Percentiles rank a stretch among this genome's conserved stretches.
Conservation (phyloP, 2,797 vertebrate species). For the Myotis findleyi region DNA sequence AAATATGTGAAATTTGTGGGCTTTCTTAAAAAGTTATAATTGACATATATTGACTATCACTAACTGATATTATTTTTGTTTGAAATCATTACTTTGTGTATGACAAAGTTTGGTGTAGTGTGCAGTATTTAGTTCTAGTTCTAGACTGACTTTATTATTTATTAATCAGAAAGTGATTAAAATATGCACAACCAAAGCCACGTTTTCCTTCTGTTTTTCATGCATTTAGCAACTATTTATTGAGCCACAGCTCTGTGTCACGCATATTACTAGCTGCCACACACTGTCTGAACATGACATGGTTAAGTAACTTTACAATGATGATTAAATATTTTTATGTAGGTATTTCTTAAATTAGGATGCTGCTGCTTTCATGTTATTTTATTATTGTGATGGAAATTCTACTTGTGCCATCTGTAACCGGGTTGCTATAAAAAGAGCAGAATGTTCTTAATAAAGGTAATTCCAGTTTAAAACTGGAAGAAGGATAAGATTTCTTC, state of each 20-base stretch:
- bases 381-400: constrained; percentile 54
- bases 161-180: constrained; percentile 70
- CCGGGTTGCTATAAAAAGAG: constrained; percentile 51
- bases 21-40: constrained; percentile 47
- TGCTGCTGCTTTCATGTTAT: constrained; percentile 47
- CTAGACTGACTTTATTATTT: constrained; percentile 59
- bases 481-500: constrained; percentile 34
- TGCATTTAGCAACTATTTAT: constrained; percentile 77
- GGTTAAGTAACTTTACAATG: constrained; percentile 44
- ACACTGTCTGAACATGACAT: constrained; percentile 27
- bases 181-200: constrained; percentile 79
- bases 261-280: constrained; percentile 67
- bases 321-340: constrained; percentile 45
- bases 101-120: constrained; percentile 49
- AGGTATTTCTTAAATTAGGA: constrained; percentile 32
- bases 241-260: constrained; percentile 52
- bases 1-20: constrained; percentile 39
- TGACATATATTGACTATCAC: constrained; percentile 39
- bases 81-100: constrained; percentile 63
- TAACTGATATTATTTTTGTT: constrained; percentile 57
- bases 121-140: constrained; percentile 49
- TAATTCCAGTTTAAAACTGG: constrained; percentile 57
- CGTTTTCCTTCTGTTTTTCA: constrained; percentile 51
- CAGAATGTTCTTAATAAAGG: constrained; percentile 37
- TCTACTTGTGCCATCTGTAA: constrained; percentile 30